Base-by-base conservation (phyloP, 2,888 invertebrate genomes). In the Lepeophtheirus nordmannii region DNA sequence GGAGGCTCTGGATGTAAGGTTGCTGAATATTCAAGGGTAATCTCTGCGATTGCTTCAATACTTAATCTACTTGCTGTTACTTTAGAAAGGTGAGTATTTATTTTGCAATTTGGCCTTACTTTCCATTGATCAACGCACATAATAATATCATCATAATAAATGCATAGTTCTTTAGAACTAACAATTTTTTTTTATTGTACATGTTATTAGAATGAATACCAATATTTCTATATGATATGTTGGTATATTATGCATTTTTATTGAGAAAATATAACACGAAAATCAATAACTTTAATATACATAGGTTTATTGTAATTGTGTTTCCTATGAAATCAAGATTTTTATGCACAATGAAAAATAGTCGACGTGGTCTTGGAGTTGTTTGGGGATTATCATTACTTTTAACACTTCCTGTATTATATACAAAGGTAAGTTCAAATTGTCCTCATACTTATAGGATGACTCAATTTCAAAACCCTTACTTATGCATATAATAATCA, bases 231-330 rank as follows among this genome's bases (percentile, higher is more conserved):
- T 2, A 30, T 5, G 30, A 30, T 30, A 30, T 30, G 30, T 30
- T 5, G 7, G 7, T 30, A 30, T 5, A 30, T 5, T 5, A 30
- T 30, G 30, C 30, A 30, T 30, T 30, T 30, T 30, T 30, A 5
- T 30, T 30, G 30, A 58, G 1, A 14, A 17, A 17, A 7, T 17
- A 17, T 58, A n/a, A n/a, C n/a, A n/a, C n/a, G n/a, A n/a, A n/a
- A n/a, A n/a, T n/a, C n/a, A n/a, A n/a, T n/a, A n/a, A n/a, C n/a
- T n/a, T n/a, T 40, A 39, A 37, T 67, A 58, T 56, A 56, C 53
- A 65, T 73, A 80, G 80, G 71, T 80, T 78, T 69, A 74, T 79
- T 39, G 80, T 80, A 53, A 79, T 80, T 46, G 79, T 79, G 5
- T 78, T 77, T 70, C 80, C 80, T 1, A 76, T 80, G 74, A 73